phyloP scores from a whole-genome alignment of 2,113 vertebrate species.

The Polypterus senegalus region DNA sequence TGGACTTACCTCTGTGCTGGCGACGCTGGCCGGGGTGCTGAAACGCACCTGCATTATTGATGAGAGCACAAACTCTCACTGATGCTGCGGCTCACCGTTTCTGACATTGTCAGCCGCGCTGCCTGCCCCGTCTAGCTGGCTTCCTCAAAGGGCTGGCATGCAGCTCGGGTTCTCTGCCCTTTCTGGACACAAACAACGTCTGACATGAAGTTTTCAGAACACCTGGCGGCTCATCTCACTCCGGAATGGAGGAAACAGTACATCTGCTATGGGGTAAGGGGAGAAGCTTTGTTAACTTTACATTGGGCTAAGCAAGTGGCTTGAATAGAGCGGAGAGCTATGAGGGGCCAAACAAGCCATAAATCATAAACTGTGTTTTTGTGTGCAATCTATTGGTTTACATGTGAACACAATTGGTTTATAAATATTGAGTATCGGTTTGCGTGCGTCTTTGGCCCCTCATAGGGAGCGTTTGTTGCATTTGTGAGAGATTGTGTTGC shows the following conservation, averaged over 20 bases:
- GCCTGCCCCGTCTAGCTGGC: constrained; percentile 6
- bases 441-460: no score
- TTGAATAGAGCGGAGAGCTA: no score
- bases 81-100: constrained; percentile 23
- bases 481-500: no score
- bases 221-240: constrained; percentile 6
- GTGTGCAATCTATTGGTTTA: no score
- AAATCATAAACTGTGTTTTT: no score
- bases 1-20: no score
- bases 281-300: neutral
- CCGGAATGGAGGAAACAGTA: constrained; percentile 13
- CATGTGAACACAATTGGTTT: no score
- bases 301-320: no score
- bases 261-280: constrained; percentile 15
- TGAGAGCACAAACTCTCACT: constrained; percentile 23
- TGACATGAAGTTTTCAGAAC: constrained; percentile 3
- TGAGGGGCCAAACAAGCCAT: no score
- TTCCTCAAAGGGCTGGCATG: neutral
- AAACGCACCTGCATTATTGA: constrained; percentile 20
- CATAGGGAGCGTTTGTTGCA: no score
- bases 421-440: no score
- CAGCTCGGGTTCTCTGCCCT: neutral
- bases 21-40: no score
- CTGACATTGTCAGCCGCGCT: constrained; percentile 1
- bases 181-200: neutral